Evolutionary conservation across 2,888 invertebrate species (phyloP).

Genomic region (Oconnorella tubifera): DNA sequence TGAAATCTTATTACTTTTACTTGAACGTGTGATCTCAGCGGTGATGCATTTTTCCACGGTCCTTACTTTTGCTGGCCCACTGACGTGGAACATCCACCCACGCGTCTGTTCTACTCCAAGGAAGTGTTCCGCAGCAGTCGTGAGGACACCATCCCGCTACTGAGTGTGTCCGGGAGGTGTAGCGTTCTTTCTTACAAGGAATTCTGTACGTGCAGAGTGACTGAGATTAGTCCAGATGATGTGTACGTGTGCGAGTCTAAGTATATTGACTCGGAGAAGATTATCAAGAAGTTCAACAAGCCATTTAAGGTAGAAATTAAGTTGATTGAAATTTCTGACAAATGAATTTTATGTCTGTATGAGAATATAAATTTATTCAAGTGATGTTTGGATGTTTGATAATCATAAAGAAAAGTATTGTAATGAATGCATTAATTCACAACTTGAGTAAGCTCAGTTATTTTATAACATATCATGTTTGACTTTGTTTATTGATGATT

Average conservation of each 20-base stretch:
- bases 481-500: too few relatives aligned
- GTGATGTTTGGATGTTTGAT: too few relatives aligned
- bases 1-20: too few relatives aligned
- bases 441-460: too few relatives aligned
- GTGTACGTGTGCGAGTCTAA: slow-evolving; percentile 87
- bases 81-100: slow-evolving; percentile 72
- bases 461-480: too few relatives aligned
- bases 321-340: too few relatives aligned
- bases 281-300: slow-evolving; percentile 51
- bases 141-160: slow-evolving; percentile 85
- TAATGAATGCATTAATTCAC: too few relatives aligned
- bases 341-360: too few relatives aligned
- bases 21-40: slow-evolving; percentile 62
- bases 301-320: slow-evolving; percentile 37
- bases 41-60: slow-evolving; percentile 86
- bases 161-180: slow-evolving; percentile 81
- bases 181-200: slow-evolving; percentile 84
- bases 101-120: slow-evolving; percentile 77
- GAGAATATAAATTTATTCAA: too few relatives aligned
- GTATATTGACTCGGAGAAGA: slow-evolving; percentile 77
- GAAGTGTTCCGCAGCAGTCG: slow-evolving; percentile 86
- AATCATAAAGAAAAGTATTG: too few relatives aligned
- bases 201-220: slow-evolving; percentile 83
- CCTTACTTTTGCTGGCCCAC: slow-evolving; percentile 86
- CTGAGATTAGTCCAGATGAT: slow-evolving; percentile 87